A percentile compares a stretch with the other conserved stretches of the same genome.
phyloP scores from a whole-genome alignment of 2,113 vertebrate genomes.

The Paradoxurus hermaphroditus region DNA sequence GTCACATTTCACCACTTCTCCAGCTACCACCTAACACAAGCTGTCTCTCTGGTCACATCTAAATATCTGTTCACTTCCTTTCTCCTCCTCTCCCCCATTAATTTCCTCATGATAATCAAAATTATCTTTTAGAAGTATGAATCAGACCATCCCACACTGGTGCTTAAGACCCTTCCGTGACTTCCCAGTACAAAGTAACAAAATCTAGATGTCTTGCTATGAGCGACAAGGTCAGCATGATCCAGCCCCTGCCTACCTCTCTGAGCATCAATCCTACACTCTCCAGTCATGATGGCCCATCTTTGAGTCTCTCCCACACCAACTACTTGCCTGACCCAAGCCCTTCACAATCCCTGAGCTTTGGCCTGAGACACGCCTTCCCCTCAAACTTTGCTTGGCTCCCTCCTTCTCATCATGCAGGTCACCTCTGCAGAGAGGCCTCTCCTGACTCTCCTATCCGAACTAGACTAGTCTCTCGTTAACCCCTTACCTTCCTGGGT shows the following conservation, averaged over 20 bases:
- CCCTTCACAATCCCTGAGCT: background rate
- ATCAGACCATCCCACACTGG: background rate
- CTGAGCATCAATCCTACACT: background rate
- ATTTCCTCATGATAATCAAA: background rate
- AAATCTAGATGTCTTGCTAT: background rate
- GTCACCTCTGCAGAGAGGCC: background rate
- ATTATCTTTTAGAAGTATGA: background rate
- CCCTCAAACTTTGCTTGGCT: background rate
- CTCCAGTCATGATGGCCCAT: background rate
- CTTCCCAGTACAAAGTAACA: background rate
- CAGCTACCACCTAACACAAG: background rate
- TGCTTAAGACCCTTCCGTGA: background rate
- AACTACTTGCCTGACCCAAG: background rate
- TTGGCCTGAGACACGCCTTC: background rate
- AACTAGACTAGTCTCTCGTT: background rate
- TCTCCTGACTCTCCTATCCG: background rate
- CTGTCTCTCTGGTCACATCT: background rate
- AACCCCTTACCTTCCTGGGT: background rate
- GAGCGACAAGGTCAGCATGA: background rate
- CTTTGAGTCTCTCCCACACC: background rate
- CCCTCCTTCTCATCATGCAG: background rate
- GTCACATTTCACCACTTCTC: background rate
- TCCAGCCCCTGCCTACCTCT: background rate
- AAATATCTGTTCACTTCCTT: background rate
- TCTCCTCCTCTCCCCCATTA: background rate